phyloP scores from a whole-genome alignment of 2,113 vertebrate species.

The Andinoacara biseriatus region DNA sequence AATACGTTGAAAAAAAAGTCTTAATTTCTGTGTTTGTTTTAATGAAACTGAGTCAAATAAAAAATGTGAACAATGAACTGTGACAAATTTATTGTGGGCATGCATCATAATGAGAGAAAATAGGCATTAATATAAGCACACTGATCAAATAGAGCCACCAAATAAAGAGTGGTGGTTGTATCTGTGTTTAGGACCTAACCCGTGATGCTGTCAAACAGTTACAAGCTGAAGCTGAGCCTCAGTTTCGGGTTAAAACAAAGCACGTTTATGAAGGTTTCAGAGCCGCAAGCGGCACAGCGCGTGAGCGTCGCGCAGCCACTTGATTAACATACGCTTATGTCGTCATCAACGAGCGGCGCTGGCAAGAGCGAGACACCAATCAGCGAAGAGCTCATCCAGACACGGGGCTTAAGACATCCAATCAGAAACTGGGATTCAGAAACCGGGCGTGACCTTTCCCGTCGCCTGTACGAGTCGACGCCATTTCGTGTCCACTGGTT shows the following conservation, averaged over 20 bases:
- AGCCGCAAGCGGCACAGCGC: neutral
- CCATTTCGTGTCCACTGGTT: slow-evolving; percentile 78
- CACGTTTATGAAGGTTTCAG: neutral
- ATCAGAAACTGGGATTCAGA: slow-evolving; percentile 12
- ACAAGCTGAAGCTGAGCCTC: neutral
- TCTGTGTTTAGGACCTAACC: neutral
- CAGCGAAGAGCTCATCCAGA: neutral
- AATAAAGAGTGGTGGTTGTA: too few species aligned
- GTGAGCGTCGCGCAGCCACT: neutral
- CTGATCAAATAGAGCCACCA: neutral
- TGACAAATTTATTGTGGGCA: neutral
- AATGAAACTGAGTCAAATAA: neutral
- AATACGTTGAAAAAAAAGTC: neutral
- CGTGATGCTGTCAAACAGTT: neutral
- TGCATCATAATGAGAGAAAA: neutral
- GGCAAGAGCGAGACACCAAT: slow-evolving; percentile 23
- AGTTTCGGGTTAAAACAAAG: neutral
- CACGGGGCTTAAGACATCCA: neutral
- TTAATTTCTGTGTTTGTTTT: neutral
- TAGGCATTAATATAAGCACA: too few species aligned
- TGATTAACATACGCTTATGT: neutral
- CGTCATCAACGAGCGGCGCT: neutral
- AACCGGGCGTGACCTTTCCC: slow-evolving; percentile 22
- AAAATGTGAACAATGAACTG: neutral
- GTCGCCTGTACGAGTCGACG: slow-evolving; percentile 45